These are phyloP conservation scores for Colostygia pectinataria DNA, from an alignment of 2,888 invertebrate genomes.

Conservation along the genomic window DNA sequence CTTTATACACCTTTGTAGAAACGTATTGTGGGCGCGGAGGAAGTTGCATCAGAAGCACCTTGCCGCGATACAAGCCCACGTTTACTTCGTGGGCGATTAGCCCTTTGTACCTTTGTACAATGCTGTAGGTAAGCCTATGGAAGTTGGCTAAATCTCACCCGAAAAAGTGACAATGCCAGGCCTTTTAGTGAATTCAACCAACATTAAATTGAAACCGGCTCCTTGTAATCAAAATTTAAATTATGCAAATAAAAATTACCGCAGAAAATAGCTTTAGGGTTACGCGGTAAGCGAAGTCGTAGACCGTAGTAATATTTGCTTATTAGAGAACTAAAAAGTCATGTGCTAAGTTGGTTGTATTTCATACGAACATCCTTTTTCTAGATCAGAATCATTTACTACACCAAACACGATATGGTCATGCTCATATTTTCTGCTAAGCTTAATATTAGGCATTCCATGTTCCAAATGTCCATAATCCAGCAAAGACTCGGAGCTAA, in stretches of 20 bases:
- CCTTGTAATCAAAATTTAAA: too few species aligned
- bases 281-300: too few species aligned
- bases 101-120: slow-evolving; percentile 45
- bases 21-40: slow-evolving; percentile 60
- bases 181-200: too few species aligned
- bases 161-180: slow-evolving; percentile 4
- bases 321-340: too few species aligned
- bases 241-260: too few species aligned
- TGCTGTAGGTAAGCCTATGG: slow-evolving; percentile 8
- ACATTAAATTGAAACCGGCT: too few species aligned
- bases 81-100: slow-evolving; percentile 51
- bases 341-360: too few species aligned
- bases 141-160: slow-evolving; percentile 11
- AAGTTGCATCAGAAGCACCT: slow-evolving; percentile 70
- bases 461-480: slow-evolving; percentile 12
- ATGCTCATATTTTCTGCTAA: slow-evolving; percentile 17
- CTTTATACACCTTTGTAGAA: slow-evolving; percentile 45
- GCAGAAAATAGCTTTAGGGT: too few species aligned
- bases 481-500: neutral
- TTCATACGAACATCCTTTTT: too few species aligned
- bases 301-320: too few species aligned
- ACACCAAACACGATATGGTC: neutral
- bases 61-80: slow-evolving; percentile 56
- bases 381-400: too few species aligned
- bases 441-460: slow-evolving; percentile 13